A percentile compares a stretch with the other conserved stretches of the same genome.
Conservation (phyloP, 1,140 invertebrate species). For the Halictus rubicundus region DNA sequence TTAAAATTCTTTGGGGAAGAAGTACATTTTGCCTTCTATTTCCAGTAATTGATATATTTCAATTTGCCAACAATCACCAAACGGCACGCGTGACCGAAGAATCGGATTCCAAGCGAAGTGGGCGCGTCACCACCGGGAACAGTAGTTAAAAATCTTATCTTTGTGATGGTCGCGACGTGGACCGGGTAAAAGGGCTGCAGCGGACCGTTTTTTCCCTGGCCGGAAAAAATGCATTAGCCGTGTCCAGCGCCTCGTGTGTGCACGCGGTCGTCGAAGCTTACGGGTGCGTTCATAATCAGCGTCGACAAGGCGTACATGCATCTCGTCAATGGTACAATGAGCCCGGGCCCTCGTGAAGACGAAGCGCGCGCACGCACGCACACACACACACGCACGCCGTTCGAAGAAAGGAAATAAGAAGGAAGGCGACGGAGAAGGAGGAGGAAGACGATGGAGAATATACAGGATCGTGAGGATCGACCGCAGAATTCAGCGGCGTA, state of each 20-base stretch:
- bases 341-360: constrained; percentile 27
- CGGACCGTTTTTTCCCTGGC: too few relatives aligned
- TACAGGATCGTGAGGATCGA: constrained; percentile 56
- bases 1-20: too few relatives aligned
- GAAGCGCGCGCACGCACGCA: background rate
- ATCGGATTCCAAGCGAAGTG: too few relatives aligned
- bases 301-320: constrained; percentile 67
- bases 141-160: too few relatives aligned
- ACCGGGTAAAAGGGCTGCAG: too few relatives aligned
- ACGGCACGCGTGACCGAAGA: too few relatives aligned
- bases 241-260: constrained; percentile 51
- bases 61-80: too few relatives aligned
- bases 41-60: too few relatives aligned
- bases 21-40: too few relatives aligned
- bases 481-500: constrained; percentile 42
- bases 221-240: too few relatives aligned
- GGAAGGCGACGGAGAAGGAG: constrained; percentile 5
- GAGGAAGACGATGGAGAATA: constrained; percentile 49
- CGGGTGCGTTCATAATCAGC: constrained; percentile 69
- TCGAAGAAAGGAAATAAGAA: background rate
- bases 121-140: too few relatives aligned
- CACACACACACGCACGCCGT: background rate
- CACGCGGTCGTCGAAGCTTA: constrained; percentile 58
- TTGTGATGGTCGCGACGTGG: too few relatives aligned
- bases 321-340: constrained; percentile 64